These are phyloP conservation scores for Clusia tigrina DNA, from an alignment of 2,888 invertebrate genomes.

Conservation along the genomic window DNA sequence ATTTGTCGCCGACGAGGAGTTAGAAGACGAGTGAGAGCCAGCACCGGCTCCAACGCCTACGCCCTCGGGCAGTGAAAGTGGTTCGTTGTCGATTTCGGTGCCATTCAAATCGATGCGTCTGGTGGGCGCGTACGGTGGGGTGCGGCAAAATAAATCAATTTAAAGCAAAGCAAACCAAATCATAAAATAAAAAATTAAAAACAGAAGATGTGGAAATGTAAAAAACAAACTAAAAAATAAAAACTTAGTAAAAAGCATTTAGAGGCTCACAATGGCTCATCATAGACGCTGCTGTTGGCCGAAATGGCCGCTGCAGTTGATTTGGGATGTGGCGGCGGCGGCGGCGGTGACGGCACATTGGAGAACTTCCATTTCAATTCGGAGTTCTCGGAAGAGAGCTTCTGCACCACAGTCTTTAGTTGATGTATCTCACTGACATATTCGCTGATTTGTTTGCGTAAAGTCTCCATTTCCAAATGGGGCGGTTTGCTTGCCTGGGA, in stretches of 20 bases:
- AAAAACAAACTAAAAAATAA: slow-evolving; percentile 30
- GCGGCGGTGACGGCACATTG: slow-evolving; percentile 36
- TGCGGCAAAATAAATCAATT: slow-evolving; percentile 23
- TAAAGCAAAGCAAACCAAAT: slow-evolving; percentile 30
- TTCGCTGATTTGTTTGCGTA: slow-evolving; percentile 61
- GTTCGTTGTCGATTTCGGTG: slow-evolving; percentile 57
- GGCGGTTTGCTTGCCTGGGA: slow-evolving; percentile 48
- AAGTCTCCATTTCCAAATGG: slow-evolving; percentile 57
- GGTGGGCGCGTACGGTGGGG: not conserved
- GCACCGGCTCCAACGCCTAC: slow-evolving; percentile 25
- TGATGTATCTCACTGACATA: slow-evolving; percentile 63
- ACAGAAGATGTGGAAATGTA: slow-evolving; percentile 29
- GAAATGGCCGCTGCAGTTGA: too few species aligned
- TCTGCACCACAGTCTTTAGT: slow-evolving; percentile 72
- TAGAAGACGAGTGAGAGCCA: slow-evolving; percentile 45
- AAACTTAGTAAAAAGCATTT: slow-evolving; percentile 13
- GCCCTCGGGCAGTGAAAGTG: slow-evolving; percentile 61
- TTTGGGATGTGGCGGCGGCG: too few species aligned
- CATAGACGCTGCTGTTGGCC: slow-evolving; percentile 59
- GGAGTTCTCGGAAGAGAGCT: slow-evolving; percentile 81
- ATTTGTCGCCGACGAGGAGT: slow-evolving; percentile 49
- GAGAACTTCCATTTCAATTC: slow-evolving; percentile 71
- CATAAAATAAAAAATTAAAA: slow-evolving; percentile 27
- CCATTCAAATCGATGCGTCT: slow-evolving; percentile 63
- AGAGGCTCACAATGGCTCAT: slow-evolving; percentile 62